Conservation (phyloP, 2,113 vertebrate genomes). For the Aplodontia rufa region DNA sequence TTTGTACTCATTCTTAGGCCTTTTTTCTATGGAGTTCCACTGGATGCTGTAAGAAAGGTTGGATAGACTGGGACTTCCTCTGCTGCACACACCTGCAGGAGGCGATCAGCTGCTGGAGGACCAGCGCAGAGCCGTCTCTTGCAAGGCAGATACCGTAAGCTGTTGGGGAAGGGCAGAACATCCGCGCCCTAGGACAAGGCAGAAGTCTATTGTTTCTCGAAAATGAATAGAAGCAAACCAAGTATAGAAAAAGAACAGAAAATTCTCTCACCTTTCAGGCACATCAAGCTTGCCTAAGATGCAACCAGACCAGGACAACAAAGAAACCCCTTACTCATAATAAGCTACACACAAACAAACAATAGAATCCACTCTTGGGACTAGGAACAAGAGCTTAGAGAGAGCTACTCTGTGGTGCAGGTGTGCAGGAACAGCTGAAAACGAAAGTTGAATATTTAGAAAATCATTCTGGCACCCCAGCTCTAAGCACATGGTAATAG, state of each 20-base stretch:
- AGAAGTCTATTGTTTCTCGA: slow-evolving; percentile 4
- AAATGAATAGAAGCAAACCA: not conserved
- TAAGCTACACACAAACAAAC: not conserved
- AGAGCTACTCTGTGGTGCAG: not conserved
- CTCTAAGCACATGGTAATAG: not conserved
- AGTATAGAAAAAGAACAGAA: not conserved
- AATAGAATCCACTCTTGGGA: not conserved
- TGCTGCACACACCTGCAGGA: not conserved
- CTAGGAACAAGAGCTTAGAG: not conserved
- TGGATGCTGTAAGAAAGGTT: not conserved
- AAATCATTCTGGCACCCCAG: not conserved
- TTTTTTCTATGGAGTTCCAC: not conserved
- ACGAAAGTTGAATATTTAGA: not conserved
- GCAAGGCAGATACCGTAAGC: not conserved
- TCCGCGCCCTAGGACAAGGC: not conserved
- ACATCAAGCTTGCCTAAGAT: not conserved
- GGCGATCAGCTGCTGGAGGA: not conserved
- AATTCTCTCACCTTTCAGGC: not conserved
- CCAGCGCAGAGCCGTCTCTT: not conserved
- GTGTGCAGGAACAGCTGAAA: not conserved
- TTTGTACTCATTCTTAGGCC: not conserved
- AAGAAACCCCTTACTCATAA: not conserved
- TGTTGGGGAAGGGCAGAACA: not conserved
- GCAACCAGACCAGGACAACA: not conserved
- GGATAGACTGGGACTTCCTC: not conserved